Percentiles rank a stretch among this genome's conserved stretches.
Evolutionary conservation across 2,888 invertebrate species (phyloP).

Genomic region (Rhagium mordax): DNA sequence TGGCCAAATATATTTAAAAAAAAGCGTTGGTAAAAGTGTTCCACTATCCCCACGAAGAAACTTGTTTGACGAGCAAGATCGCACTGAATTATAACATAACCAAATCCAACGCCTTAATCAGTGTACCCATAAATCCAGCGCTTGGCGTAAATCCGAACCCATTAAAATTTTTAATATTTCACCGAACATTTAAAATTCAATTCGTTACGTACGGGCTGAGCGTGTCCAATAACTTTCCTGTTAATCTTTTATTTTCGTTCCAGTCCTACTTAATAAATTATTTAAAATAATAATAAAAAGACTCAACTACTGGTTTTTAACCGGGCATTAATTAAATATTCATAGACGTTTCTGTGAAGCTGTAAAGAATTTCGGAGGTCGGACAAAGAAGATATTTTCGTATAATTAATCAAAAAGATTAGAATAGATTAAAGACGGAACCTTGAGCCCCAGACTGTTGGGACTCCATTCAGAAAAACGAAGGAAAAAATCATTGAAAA

Average conservation of each 20-base stretch:
- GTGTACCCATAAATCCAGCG: not conserved
- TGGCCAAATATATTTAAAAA: no score
- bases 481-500: slow-evolving; percentile 48
- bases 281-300: slow-evolving; percentile 31
- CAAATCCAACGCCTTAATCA: not conserved
- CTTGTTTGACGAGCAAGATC: not conserved
- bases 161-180: slow-evolving; percentile 27
- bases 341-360: slow-evolving; percentile 27
- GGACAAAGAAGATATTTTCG: slow-evolving; percentile 33
- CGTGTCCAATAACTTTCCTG: slow-evolving; percentile 19
- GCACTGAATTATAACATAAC: not conserved
- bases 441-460: slow-evolving; percentile 22
- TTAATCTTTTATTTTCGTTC: slow-evolving; percentile 26
- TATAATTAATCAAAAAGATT: slow-evolving; percentile 38
- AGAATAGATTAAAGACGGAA: slow-evolving; percentile 34
- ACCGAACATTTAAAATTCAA: slow-evolving; percentile 30
- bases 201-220: slow-evolving; percentile 21
- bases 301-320: slow-evolving; percentile 30
- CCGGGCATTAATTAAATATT: slow-evolving; percentile 34
- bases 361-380: slow-evolving; percentile 24
- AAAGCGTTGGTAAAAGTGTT: no score
- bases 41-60: no score
- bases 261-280: slow-evolving; percentile 27
- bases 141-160: not conserved
- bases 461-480: slow-evolving; percentile 24